Conservation (phyloP, 2,888 invertebrate genomes). For the Drosophila peninsularis region DNA sequence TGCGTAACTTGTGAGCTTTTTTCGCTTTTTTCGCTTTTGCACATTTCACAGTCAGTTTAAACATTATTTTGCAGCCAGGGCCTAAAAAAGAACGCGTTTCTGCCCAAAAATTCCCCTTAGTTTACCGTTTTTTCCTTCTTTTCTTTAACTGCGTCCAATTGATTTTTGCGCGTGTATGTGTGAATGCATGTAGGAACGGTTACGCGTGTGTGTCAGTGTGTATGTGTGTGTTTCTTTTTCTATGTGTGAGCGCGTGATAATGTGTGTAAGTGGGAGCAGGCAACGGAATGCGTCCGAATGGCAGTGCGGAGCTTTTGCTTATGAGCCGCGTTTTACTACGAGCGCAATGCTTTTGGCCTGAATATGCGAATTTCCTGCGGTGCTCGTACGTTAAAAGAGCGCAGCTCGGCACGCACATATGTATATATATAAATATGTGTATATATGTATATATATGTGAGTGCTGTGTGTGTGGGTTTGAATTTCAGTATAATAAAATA, state of each 20-base stretch:
- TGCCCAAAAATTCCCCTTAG: conserved; percentile 18
- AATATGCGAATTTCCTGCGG: conserved; percentile 77
- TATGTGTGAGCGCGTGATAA: conserved; percentile 37
- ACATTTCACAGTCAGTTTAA: conserved; percentile 66
- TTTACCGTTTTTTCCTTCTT: conserved; percentile 45
- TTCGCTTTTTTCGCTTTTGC: conserved; percentile 59
- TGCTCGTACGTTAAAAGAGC: conserved; percentile 62
- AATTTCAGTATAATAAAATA: conserved; percentile 83
- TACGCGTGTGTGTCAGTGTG: conserved; percentile 46
- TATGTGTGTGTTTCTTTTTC: conserved; percentile 23
- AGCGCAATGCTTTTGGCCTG: conserved; percentile 66
- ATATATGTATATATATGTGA: not conserved
- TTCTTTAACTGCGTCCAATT: conserved; percentile 60
- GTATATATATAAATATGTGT: not conserved
- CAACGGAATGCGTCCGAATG: conserved; percentile 81
- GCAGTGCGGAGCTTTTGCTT: conserved; percentile 80
- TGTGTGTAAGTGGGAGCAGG: conserved; percentile 61
- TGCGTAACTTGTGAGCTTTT: conserved; percentile 73
- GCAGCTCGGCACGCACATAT: conserved; percentile 38
- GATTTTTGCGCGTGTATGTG: conserved; percentile 70
- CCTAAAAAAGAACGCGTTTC: conserved; percentile 12
- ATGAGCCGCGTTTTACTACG: conserved; percentile 69
- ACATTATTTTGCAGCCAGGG: conserved; percentile 45
- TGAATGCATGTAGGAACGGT: conserved; percentile 47
- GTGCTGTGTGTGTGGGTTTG: conserved; percentile 39